Evolutionary conservation across 2,888 invertebrate species (phyloP).

Genomic region (Nephrotoma appendiculata): DNA sequence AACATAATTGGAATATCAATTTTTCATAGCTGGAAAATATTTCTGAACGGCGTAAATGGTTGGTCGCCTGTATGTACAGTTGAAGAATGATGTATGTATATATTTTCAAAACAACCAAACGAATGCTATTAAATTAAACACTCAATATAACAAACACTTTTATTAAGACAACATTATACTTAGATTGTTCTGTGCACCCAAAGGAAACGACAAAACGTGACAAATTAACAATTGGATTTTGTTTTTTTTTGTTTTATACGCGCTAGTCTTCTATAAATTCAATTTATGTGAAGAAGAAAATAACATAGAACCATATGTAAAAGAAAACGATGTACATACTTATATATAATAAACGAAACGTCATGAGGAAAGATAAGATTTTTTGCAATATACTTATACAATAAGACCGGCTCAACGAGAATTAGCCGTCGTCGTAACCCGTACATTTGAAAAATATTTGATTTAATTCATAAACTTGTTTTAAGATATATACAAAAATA

Average conservation of each 20-base stretch:
- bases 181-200: neutral
- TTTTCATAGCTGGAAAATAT: too few species aligned
- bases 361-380: neutral
- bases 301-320: neutral
- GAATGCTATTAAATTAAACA: neutral
- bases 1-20: too few species aligned
- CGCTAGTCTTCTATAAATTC: neutral
- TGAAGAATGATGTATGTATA: neutral
- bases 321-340: neutral
- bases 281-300: neutral
- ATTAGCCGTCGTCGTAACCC: neutral
- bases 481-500: neutral
- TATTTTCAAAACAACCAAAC: neutral
- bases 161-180: neutral
- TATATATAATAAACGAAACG: neutral
- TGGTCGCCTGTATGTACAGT: neutral
- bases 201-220: neutral
- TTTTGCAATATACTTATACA: neutral
- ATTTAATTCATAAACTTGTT: neutral
- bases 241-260: neutral
- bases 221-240: neutral
- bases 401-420: neutral
- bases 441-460: neutral
- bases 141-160: neutral
- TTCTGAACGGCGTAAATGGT: neutral